Percentiles rank a stretch among this genome's conserved stretches.
These are phyloP conservation scores for Neomonachus schauinslandi DNA, from an alignment of 2,113 vertebrate genomes.

Conservation along the genomic window DNA sequence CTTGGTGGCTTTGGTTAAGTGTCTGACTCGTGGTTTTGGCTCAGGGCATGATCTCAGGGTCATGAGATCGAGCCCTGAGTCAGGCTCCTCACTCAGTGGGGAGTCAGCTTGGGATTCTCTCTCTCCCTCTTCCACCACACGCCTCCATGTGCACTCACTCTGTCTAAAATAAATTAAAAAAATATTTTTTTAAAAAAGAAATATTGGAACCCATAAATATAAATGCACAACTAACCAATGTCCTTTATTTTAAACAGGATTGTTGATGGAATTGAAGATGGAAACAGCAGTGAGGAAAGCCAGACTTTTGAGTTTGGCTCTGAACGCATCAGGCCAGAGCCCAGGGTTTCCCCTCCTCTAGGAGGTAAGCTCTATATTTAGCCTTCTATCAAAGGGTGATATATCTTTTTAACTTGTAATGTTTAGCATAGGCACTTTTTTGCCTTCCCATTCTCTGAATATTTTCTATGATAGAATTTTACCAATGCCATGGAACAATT, in stretches of 20 bases:
- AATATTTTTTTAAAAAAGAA: background rate
- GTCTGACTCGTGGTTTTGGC: background rate
- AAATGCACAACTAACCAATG: background rate
- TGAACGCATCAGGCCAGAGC: conserved; percentile 85
- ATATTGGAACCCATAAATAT: background rate
- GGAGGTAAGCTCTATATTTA: conserved; percentile 82
- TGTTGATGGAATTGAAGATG: conserved; percentile 90
- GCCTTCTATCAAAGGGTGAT: background rate
- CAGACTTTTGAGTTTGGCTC: conserved; percentile 89
- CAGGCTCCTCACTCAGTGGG: background rate
- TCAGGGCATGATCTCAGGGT: background rate
- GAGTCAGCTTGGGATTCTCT: background rate
- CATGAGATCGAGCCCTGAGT: background rate
- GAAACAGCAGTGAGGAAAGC: conserved; percentile 84
- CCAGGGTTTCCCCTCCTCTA: conserved; percentile 82
- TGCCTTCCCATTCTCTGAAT: background rate
- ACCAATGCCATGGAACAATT: background rate
- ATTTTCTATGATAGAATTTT: background rate
- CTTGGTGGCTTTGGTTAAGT: background rate
- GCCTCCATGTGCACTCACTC: background rate
- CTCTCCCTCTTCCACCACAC: background rate
- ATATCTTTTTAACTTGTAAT: background rate
- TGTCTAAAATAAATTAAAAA: background rate
- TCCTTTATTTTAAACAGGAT: conserved; percentile 82
- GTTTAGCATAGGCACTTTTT: background rate